These are phyloP conservation scores for Diprion similis DNA, from an alignment of 1,140 invertebrate species.

Conservation along the genomic window DNA sequence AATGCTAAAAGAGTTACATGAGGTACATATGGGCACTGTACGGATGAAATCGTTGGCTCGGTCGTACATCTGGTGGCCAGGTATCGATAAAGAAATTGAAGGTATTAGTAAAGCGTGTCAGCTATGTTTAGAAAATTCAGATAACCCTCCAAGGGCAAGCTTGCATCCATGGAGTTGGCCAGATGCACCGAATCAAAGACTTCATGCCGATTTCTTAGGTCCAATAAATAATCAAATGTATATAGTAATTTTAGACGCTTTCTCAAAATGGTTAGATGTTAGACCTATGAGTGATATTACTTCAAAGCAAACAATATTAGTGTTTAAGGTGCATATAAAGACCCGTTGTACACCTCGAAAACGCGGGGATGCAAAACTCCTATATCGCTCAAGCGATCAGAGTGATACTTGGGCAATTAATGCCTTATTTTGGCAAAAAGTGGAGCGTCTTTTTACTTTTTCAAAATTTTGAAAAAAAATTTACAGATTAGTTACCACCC, in stretches of 20 bases:
- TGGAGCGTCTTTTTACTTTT: too few species aligned
- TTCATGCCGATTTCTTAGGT: slow-evolving; percentile 40
- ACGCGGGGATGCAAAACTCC: too few species aligned
- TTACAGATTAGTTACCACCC: too few species aligned
- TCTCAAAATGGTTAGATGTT: slow-evolving; percentile 31
- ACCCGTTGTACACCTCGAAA: too few species aligned
- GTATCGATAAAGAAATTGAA: slow-evolving; percentile 22
- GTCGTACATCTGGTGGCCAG: too few species aligned
- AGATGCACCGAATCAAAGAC: slow-evolving; percentile 33
- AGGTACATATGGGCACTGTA: slow-evolving; percentile 12
- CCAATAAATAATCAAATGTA: slow-evolving; percentile 23
- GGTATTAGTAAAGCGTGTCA: slow-evolving; percentile 13
- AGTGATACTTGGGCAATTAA: too few species aligned
- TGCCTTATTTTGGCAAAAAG: too few species aligned
- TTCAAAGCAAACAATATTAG: not conserved
- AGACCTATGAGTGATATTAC: slow-evolving; percentile 11
- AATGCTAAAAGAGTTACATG: slow-evolving; percentile 21
- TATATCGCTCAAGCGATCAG: too few species aligned
- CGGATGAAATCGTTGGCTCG: slow-evolving; percentile 19
- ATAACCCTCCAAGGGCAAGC: slow-evolving; percentile 29
- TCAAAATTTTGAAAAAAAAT: too few species aligned
- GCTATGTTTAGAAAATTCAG: slow-evolving; percentile 15
- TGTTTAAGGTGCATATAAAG: not conserved
- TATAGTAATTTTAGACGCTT: slow-evolving; percentile 25
- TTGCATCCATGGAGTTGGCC: slow-evolving; percentile 44